phyloP scores from a whole-genome alignment of 2,888 invertebrate genomes.

The Maniola hyperantus region DNA sequence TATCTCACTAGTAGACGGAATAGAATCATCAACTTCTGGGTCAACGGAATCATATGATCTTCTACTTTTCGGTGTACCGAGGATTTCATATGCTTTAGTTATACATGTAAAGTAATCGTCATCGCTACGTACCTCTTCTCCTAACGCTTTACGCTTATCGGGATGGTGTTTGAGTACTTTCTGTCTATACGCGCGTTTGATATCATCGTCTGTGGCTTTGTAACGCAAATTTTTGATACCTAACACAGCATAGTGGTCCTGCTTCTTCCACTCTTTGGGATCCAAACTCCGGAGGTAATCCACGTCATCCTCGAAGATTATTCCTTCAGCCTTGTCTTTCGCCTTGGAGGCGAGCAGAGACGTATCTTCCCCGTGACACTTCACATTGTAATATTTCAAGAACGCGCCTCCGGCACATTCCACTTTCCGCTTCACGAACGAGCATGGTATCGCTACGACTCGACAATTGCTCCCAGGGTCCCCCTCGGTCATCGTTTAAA shows the following conservation, averaged over 20 bases:
- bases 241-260: conserved; percentile 98
- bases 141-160: conserved; percentile 96
- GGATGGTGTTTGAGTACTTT: conserved; percentile 95
- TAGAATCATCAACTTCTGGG: conserved; percentile 93
- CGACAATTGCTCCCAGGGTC: conserved; percentile 57
- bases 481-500: conserved; percentile 71
- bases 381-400: conserved; percentile 75
- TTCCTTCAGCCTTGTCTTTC: conserved; percentile 72
- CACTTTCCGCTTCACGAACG: conserved; percentile 66
- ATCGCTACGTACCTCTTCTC: conserved; percentile 93
- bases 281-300: conserved; percentile 93
- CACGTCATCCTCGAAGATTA: conserved; percentile 86
- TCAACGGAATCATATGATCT: conserved; percentile 98
- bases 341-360: conserved; percentile 67
- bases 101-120: conserved; percentile 99
- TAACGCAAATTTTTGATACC: conserved; percentile 92
- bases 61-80: conserved; percentile 90
- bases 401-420: conserved; percentile 80
- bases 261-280: conserved; percentile 98
- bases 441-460: conserved; percentile 63
- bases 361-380: conserved; percentile 76
- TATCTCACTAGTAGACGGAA: conserved; percentile 89
- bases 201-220: conserved; percentile 95
- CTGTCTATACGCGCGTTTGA: conserved; percentile 95
- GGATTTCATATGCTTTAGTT: conserved; percentile 97